Evolutionary conservation across 2,888 invertebrate genomes (phyloP).

Genomic region (Ochropleura plecta): DNA sequence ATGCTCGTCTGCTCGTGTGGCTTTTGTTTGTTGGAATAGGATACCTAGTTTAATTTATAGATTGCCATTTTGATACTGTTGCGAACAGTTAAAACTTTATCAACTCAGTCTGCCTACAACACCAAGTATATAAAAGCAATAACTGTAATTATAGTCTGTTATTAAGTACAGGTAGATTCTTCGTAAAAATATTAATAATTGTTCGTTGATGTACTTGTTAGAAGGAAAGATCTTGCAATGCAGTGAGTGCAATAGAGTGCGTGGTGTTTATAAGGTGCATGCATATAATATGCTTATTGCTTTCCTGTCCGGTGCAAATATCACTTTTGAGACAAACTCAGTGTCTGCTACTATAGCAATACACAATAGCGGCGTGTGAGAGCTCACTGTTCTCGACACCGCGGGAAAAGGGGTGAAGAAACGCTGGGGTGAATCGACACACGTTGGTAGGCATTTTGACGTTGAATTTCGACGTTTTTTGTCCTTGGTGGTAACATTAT

Average conservation of each 20-base stretch:
- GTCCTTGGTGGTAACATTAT: too few species aligned
- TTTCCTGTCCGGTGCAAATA: background rate
- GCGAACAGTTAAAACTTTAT: background rate
- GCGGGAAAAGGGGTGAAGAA: background rate
- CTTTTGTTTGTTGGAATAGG: background rate
- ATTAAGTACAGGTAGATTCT: background rate
- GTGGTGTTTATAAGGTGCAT: background rate
- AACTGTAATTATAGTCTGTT: slow-evolving; percentile 1
- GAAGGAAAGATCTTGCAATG: background rate
- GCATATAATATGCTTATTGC: background rate
- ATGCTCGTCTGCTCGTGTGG: background rate
- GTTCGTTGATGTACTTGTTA: background rate
- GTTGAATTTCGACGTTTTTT: background rate
- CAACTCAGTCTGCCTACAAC: background rate
- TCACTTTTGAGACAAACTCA: background rate
- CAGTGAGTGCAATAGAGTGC: background rate
- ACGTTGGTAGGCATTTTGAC: background rate
- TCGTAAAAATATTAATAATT: background rate
- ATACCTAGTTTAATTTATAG: background rate
- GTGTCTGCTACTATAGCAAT: background rate
- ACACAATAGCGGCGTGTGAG: background rate
- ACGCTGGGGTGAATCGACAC: background rate
- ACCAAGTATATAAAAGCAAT: background rate
- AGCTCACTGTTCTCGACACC: background rate
- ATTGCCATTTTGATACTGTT: background rate